Base-by-base conservation (phyloP, 2,113 vertebrate species). In the Pseudorhombus dupliciocellatus region DNA sequence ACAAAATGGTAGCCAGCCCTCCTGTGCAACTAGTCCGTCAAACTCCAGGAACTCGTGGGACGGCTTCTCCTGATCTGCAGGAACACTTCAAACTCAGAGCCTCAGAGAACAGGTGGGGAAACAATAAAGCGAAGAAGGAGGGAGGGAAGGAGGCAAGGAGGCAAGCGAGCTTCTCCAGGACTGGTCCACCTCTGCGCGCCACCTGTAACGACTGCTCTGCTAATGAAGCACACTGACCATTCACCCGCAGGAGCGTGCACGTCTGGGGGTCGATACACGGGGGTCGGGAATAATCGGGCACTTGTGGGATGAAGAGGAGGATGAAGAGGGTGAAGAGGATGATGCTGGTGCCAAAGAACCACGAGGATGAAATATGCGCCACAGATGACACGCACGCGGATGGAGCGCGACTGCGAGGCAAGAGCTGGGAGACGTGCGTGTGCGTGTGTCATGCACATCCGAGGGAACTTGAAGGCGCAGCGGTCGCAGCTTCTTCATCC, bases 171-270 rank as follows among this genome's bases (percentile, higher is more conserved):
- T 20, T 7, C 18, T 46, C 42, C 42, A 46, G 42, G 42, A 37
- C 9, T 4, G n/a, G 25, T 14, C 51, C 44, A 20, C 28, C 60
- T 55, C 57, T 53, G 84, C 61, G 80, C 73, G 59, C 73, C 70
- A 92, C 89, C 89, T 90, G 89, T 92, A 88, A 92, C 88, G 31
- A 40, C 25, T 77, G 53, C 55, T 44, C 73, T 26, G 1, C 68
- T 72, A 31, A 75, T 42, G 44, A 64, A 65, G 42, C 1, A 42
- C 16, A 18, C 40, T 10, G 34, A 46, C 4, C 42, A 46, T 46
- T 50, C 18, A 50, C 21, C 20, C n/a, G 21, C 46, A 20, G 18
- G 46, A 8, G 46, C 20, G 18, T 50, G 46, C 46, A 50, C 42
- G 42, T 46, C 15, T 6, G 4, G 5, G 42, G 18, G 21, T 50